Evolutionary conservation across 92 coral and sea anemone genomes (phyloP), one percentile per base, ranked within the genome.

Genomic region (Porites cylindrica): DNA sequence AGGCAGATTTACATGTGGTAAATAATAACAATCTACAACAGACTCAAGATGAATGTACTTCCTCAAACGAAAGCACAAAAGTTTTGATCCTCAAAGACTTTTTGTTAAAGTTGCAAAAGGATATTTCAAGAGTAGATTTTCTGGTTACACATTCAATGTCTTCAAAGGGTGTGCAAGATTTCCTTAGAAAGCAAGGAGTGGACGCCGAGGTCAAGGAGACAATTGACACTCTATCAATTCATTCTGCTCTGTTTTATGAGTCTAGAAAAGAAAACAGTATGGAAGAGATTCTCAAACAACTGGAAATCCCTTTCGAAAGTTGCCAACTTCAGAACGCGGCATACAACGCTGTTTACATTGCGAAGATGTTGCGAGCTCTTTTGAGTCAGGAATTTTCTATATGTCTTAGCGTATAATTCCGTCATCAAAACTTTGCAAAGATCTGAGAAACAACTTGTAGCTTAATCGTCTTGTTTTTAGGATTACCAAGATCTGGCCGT

Each of bases 311-410:
- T 58, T 83, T 62, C 60, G 87, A 83, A 23, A 47, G 14, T 51
- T 14, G 16, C 53, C 52, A 26, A 51, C 87, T 83, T 17, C 61
- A 38, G 75, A 74, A 83, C 52, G 80, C 81, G 10, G 72, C 80
- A 0, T 74, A 65, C 69, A 61, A 18, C 66, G 81, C 66, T 13
- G 38, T 62, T 63, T 83, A 18, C 73, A 51, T 74, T 7, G 66
- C 51, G 87, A 60, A 51, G 73, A 83, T 74, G n/a, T 74, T 83
- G 62, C 80, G 72, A 9, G 80, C 80, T 20, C 81, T 83, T 52
- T 61, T 83, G 51, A 83, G 20, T 9, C 56, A 65, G 51, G 80
- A 83, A 72, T 83, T 24, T 62, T 65, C 52, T 17, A 52, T 17
- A 73, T 73, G 64, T 61, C 73, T 50, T 70, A 32, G 9, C 20